phyloP scores from a whole-genome alignment of 2,888 invertebrate species.

The Odontomyia ornata region DNA sequence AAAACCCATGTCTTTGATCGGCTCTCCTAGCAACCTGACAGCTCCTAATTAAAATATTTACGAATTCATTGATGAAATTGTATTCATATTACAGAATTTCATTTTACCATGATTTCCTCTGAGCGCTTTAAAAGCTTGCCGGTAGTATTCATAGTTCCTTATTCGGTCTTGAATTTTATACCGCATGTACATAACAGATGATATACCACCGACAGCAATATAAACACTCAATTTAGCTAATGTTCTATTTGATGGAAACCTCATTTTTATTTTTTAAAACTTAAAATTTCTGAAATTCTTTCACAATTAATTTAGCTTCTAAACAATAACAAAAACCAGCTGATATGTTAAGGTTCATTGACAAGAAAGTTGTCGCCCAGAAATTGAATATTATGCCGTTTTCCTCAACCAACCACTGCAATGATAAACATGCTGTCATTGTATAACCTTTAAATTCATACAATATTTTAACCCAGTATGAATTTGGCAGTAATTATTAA shows the following conservation, averaged over 20 bases:
- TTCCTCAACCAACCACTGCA: slow-evolving; percentile 28
- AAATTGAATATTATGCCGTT: slow-evolving; percentile 14
- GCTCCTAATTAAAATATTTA: too few species aligned
- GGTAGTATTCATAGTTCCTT: slow-evolving; percentile 70
- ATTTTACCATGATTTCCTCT: slow-evolving; percentile 63
- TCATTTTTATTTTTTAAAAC: slow-evolving; percentile 54
- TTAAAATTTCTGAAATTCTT: too few species aligned
- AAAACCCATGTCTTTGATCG: slow-evolving; percentile 72
- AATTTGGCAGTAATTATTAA: slow-evolving; percentile 47
- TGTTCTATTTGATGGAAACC: slow-evolving; percentile 65
- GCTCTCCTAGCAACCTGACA: slow-evolving; percentile 74
- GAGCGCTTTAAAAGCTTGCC: slow-evolving; percentile 70
- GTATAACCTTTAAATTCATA: neutral
- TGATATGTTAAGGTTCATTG: neutral
- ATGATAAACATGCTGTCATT: neutral
- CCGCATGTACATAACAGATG: slow-evolving; percentile 61
- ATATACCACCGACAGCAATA: slow-evolving; percentile 68
- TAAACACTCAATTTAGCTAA: slow-evolving; percentile 72
- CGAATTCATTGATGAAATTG: too few species aligned
- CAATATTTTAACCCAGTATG: slow-evolving; percentile 26
- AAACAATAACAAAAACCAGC: slow-evolving; percentile 20
- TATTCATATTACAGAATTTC: slow-evolving; percentile 2
- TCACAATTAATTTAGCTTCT: neutral
- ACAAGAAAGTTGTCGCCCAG: neutral
- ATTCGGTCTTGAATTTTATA: slow-evolving; percentile 68